Conservation (phyloP, 2,113 vertebrate species). For the Etheostoma spectabile region DNA sequence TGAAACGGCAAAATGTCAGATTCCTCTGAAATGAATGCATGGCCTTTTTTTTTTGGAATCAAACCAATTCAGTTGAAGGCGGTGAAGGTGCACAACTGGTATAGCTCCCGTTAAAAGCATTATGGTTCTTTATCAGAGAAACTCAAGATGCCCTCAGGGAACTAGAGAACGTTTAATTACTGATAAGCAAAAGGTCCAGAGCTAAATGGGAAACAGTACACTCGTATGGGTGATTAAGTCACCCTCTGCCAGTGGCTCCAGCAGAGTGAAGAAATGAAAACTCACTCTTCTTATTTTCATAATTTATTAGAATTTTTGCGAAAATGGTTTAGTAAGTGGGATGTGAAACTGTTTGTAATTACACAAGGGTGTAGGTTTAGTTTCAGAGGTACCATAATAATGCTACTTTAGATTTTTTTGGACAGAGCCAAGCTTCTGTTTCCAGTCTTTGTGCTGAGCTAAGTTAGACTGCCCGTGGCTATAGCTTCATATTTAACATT, state of each 20-base stretch:
- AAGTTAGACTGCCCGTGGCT: background rate
- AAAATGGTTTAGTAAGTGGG: constrained; percentile 6
- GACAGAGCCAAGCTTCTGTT: no score
- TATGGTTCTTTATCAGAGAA: constrained; percentile 66
- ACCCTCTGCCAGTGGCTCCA: constrained; percentile 24
- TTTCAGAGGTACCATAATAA: background rate
- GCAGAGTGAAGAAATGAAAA: constrained; percentile 32
- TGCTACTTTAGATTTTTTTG: background rate
- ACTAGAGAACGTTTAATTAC: constrained; percentile 71
- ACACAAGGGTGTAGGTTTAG: background rate
- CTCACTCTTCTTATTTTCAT: constrained; percentile 1
- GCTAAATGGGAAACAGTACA: constrained; percentile 57
- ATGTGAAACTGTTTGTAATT: background rate
- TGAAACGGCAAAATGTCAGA: background rate
- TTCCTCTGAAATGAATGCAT: constrained; percentile 10
- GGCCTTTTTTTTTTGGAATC: constrained; percentile 2
- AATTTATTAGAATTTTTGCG: constrained; percentile 11
- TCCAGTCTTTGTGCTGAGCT: no score
- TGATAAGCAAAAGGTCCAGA: constrained; percentile 61
- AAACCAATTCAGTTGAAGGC: constrained; percentile 18
- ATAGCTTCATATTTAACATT: no score
- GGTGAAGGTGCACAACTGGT: background rate
- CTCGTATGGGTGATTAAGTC: constrained; percentile 47
- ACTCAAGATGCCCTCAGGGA: constrained; percentile 61
- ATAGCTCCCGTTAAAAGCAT: constrained; percentile 24